phyloP scores from a whole-genome alignment of 2,888 invertebrate genomes.

The Lamellibrachia columna region DNA sequence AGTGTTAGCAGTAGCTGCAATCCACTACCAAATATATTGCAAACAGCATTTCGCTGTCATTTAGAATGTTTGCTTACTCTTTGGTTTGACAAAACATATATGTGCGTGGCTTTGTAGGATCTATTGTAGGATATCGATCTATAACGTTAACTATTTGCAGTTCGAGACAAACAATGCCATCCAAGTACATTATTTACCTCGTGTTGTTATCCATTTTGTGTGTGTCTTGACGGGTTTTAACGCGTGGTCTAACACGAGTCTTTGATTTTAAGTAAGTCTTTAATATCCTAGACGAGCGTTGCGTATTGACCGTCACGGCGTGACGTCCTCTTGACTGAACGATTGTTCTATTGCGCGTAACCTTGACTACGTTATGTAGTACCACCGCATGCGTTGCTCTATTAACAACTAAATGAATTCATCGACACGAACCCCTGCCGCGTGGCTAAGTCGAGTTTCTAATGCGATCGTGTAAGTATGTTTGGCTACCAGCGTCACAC shows the following conservation, averaged over 20 bases:
- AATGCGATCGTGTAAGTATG: neutral
- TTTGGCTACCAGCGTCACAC: neutral
- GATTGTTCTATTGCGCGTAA: neutral
- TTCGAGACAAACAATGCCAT: neutral
- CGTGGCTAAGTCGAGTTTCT: neutral
- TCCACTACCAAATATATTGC: neutral
- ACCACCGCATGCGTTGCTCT: neutral
- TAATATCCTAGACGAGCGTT: neutral
- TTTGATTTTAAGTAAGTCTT: slow-evolving; percentile 18
- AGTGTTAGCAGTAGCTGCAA: neutral
- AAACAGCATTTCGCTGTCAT: neutral
- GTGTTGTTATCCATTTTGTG: too few species aligned
- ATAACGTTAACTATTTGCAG: neutral
- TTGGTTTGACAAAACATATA: neutral
- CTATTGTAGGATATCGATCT: neutral
- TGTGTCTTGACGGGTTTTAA: neutral
- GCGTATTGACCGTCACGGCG: neutral
- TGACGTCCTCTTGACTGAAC: neutral
- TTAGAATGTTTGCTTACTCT: neutral
- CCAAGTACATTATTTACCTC: too few species aligned
- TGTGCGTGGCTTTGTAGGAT: neutral
- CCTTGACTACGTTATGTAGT: neutral
- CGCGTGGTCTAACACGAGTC: neutral
- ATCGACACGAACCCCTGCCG: neutral
- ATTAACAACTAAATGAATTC: neutral